Conservation (phyloP, 2,113 vertebrate species). For the Pholis gunnellus region DNA sequence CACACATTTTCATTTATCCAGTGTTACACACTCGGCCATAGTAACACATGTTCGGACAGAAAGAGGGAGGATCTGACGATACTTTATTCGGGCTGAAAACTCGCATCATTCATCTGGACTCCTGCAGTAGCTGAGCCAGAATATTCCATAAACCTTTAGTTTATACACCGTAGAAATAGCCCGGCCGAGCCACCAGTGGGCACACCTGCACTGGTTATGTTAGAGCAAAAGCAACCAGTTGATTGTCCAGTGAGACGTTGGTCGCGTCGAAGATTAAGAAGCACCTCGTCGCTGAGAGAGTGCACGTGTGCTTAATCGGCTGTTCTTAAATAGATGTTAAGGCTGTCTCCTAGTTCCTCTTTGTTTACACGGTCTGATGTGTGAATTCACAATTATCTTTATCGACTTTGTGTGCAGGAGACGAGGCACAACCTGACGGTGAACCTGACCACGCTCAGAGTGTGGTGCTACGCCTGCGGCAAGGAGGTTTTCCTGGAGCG, state of each 20-base stretch:
- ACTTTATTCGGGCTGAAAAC: background rate
- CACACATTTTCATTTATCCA: background rate
- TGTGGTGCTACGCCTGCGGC: slow-evolving; percentile 98
- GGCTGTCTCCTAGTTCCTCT: background rate
- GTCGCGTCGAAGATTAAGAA: slow-evolving; percentile 17
- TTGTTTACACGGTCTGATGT: background rate
- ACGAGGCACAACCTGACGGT: slow-evolving; percentile 96
- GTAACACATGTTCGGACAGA: background rate
- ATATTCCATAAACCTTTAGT: background rate
- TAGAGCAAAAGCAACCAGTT: slow-evolving; percentile 9
- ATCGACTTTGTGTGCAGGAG: slow-evolving; percentile 81
- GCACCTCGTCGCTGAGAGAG: background rate
- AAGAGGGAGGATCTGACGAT: background rate
- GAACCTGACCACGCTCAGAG: slow-evolving; percentile 96
- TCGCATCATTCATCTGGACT: background rate
- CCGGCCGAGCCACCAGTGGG: background rate
- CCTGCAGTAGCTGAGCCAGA: background rate
- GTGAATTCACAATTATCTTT: background rate
- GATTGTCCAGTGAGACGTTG: background rate
- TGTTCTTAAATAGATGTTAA: slow-evolving; percentile 14
- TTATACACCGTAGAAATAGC: background rate
- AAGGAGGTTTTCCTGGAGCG: slow-evolving; percentile 98
- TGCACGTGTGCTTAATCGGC: background rate
- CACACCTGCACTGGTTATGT: background rate
- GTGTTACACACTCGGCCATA: background rate